Conservation (phyloP, 1,140 invertebrate species). For the Heliothis subflexa region DNA sequence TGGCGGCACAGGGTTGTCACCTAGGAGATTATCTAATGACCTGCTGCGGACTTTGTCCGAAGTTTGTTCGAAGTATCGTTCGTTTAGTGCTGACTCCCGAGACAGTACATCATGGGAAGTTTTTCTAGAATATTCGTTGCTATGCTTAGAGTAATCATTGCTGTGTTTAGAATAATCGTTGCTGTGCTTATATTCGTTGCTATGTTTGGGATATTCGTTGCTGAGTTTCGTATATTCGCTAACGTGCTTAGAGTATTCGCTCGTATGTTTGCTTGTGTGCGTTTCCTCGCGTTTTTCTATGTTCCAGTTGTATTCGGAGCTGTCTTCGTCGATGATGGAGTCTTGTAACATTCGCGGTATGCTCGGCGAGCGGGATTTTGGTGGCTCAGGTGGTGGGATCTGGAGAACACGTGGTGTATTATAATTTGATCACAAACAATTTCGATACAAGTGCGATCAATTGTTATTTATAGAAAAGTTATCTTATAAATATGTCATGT, state of each 20-base stretch:
- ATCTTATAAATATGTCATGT: no score
- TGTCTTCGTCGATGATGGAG: constrained; percentile 75
- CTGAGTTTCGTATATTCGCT: constrained; percentile 78
- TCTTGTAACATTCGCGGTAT: constrained; percentile 83
- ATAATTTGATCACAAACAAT: not conserved
- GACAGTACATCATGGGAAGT: constrained; percentile 92
- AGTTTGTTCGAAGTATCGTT: constrained; percentile 93
- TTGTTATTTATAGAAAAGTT: not conserved
- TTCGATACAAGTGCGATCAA: not conserved
- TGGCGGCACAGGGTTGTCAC: constrained; percentile 84
- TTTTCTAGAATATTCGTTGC: constrained; percentile 87
- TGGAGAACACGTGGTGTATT: constrained; percentile 54
- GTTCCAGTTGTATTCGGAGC: constrained; percentile 83
- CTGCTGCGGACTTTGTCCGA: constrained; percentile 92
- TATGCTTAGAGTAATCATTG: constrained; percentile 65
- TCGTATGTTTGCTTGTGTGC: constrained; percentile 55
- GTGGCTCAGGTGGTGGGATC: constrained; percentile 87
- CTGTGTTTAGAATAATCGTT: constrained; percentile 78
- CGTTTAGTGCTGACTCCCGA: constrained; percentile 94
- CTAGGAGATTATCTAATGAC: constrained; percentile 93
- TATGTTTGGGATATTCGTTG: constrained; percentile 77
- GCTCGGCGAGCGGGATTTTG: constrained; percentile 81
- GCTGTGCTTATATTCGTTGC: constrained; percentile 75
- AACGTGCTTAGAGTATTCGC: constrained; percentile 52
- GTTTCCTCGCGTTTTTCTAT: constrained; percentile 73